Evolutionary conservation across 2,797 vertebrate species (phyloP), one percentile per base, ranked within the genome.

Genomic region (Harpagifer antarcticus): DNA sequence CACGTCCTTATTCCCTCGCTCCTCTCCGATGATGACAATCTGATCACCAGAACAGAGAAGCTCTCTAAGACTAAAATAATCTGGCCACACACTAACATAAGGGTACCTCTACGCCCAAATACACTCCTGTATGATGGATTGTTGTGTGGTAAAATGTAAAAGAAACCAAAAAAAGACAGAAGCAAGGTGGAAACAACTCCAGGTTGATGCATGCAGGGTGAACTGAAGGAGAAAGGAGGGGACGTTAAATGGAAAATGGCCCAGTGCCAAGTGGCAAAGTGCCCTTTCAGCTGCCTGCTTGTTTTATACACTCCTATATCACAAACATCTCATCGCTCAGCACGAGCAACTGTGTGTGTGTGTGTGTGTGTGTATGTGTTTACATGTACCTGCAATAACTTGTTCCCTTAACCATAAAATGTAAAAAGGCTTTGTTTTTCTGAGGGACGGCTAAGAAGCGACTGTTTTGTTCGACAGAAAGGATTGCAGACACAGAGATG

Each of bases 221-320:
- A 83, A 81, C 74, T 55, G 68, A 70, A 88, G 81, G 85, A 84
- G 83, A 90, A 83, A 84, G 73, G 74, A 76, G 76, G 75, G 82
- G 77, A 67, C 1, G 57, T 65, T 90, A 86, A 90, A 92, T 92
- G 90, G 87, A 93, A 92, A 92, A 83, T 94, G 92, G 91, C 89
- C 9, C n/a, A 0, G 4, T 74, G 89, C 91, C 90, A 93, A 88
- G 82, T 90, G 86, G 88, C 86, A 91, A 88, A 90, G 84, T 89
- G 88, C 84, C 89, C 86, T 81, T 88, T 90, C 75, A 89, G 86
- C 89, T 91, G 79, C 90, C 78, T 89, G 78, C 87, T 87, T 81
- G 82, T 92, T 93, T 90, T 79, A 86, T 78, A 83, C 78, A 83
- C 58, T 74, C 74, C 54, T 86, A 74, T 78, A 84, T 91, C 84